Evolutionary conservation across 2,113 vertebrate species (phyloP), one percentile per base, ranked within the genome.

Genomic region (Forbesichthys agassizii): DNA sequence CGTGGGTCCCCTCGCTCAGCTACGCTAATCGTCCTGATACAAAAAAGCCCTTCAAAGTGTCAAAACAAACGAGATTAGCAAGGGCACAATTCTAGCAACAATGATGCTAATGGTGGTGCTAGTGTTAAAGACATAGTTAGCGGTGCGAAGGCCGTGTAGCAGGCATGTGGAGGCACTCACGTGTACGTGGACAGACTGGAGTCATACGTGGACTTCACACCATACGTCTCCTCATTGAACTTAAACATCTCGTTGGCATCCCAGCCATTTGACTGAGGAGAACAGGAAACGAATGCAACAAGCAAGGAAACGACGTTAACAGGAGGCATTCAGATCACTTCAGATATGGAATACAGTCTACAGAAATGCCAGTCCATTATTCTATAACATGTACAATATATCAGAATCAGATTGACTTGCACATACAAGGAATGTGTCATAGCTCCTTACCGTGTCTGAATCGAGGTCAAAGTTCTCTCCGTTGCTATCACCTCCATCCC

Each of bases 241-340:
- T 92, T 93, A 83, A 96, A 95, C 95, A 96, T 95, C 73, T 95
- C 95, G 46, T 93, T 95, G 66, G 95, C 92, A 70, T 96, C 95
- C 95, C 95, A 96, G 52, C 95, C 95, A 73, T 95, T 95, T 5
- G 94, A 93, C 95, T 96, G 81, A 8, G 47, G 77, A 1, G 36
- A 42, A 65, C n/a, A 56, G 7, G 66, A 16, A 58, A 2, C 4
- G 27, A 1, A 11, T 46, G 11, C 56, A 20, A 78, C 27, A 36
- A 4, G 42, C 36, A 13, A 48, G 14, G 5, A 27, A 14, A 14
- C n/a, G 10, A 42, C 0, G 36, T 27, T 33, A 20, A 27, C 48
- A 33, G 18, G 11, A 36, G 11, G 58, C 14, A 14, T 10, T 14
- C 4, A 52, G 13, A 11, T 12, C 9, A 52, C 13, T 52, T 10